phyloP scores from a whole-genome alignment of 2,113 vertebrate genomes.

The Pelecanus crispus region DNA sequence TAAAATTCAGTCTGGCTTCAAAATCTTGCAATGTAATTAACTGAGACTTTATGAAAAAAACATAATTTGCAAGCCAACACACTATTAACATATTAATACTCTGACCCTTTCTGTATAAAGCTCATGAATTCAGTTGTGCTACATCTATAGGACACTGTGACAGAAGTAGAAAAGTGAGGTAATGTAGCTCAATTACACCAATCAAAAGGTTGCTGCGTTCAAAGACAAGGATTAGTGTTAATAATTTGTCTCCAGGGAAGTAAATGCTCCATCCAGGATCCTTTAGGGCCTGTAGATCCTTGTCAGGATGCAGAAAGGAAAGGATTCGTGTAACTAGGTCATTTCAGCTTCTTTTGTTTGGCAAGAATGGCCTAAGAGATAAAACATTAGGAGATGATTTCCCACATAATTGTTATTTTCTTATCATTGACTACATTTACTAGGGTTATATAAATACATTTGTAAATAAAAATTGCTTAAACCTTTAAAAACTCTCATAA shows the following conservation, averaged over 20 bases:
- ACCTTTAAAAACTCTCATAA: background rate
- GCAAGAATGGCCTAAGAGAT: conserved; percentile 34
- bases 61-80: conserved; percentile 50
- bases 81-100: conserved; percentile 60
- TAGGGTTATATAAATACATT: background rate
- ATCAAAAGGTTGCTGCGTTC: conserved; percentile 56
- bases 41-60: conserved; percentile 52
- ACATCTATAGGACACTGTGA: background rate
- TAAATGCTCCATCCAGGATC: conserved; percentile 57
- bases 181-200: conserved; percentile 57
- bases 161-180: conserved; percentile 50
- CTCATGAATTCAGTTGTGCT: conserved; percentile 40
- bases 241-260: conserved; percentile 71
- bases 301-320: conserved; percentile 42
- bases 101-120: conserved; percentile 56
- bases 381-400: conserved; percentile 19
- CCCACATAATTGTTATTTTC: background rate
- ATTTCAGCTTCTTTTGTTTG: conserved; percentile 59
- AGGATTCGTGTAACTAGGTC: conserved; percentile 56
- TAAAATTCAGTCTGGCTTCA: conserved; percentile 34
- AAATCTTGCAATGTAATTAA: conserved; percentile 59
- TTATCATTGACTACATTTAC: background rate
- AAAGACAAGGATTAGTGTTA: conserved; percentile 70
- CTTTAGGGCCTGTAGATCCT: conserved; percentile 58
- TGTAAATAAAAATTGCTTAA: background rate